Evolutionary conservation across 2,888 invertebrate species (phyloP).

Genomic region (Bombyx huttoni): DNA sequence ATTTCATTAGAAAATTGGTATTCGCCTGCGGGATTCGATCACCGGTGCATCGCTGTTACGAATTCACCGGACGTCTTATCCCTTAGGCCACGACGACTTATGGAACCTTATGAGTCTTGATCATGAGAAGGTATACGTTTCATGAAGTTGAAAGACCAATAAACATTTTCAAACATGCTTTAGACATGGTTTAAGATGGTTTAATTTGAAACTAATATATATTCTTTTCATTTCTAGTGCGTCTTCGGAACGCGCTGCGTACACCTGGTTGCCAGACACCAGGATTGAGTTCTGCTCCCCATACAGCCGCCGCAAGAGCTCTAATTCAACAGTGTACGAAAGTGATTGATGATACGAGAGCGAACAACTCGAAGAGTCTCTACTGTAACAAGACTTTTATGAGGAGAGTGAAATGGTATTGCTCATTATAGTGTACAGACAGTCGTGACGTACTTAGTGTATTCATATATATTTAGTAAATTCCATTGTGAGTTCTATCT

Average conservation of each 20-base stretch:
- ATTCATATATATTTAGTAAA: too few relatives aligned
- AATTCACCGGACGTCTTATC: too few relatives aligned
- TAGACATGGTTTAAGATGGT: too few relatives aligned
- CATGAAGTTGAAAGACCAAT: too few relatives aligned
- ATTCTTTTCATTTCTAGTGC: slow-evolving; percentile 48
- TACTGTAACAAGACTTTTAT: slow-evolving; percentile 28
- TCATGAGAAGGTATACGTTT: too few relatives aligned
- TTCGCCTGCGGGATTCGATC: too few relatives aligned
- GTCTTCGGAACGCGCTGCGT: slow-evolving; percentile 68
- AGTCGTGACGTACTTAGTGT: background rate
- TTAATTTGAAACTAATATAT: background rate
- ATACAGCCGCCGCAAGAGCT: slow-evolving; percentile 54
- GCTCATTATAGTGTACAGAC: background rate
- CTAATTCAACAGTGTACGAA: slow-evolving; percentile 63
- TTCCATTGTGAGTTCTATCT: too few relatives aligned
- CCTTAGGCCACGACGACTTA: too few relatives aligned
- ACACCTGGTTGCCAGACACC: slow-evolving; percentile 66
- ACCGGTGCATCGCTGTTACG: too few relatives aligned
- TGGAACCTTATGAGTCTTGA: too few relatives aligned
- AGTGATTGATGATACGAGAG: slow-evolving; percentile 62
- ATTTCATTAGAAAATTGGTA: too few relatives aligned
- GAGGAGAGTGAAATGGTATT: background rate
- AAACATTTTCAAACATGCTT: too few relatives aligned
- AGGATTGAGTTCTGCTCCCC: slow-evolving; percentile 61
- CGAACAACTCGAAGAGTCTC: slow-evolving; percentile 58